Base-by-base conservation (phyloP, 2,888 invertebrate species). In the Drosophila leonis region DNA sequence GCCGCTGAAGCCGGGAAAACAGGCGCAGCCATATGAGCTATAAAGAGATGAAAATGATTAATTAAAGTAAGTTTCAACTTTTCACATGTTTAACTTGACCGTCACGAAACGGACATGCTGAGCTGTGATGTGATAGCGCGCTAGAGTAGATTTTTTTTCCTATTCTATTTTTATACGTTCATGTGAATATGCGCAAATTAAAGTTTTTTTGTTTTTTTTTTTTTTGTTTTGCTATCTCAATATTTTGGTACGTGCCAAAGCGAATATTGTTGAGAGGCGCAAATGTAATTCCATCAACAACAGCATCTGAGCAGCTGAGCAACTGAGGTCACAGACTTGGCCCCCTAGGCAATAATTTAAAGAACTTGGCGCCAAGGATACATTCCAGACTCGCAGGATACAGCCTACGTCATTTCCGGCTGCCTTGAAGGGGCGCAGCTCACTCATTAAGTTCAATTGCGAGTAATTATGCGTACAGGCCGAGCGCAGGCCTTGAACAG, bases 1-100 rank as follows among this genome's bases (percentile, higher is more conserved):
- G 8, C 97, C 98, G 60, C 95, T 95, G 93, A 97, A 98, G 46
- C 96, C 96, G 61, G 95, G 94, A 93, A 97, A 97, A 93, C 98
- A 98, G 65, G 95, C 94, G 92, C 97, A 98, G 91, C 94, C 95
- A 93, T 96, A 97, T 67, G 95, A 95, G 89, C 97, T 97, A 94
- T 46, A 94, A 94, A 72, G 44, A 68, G 48, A 78, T 48, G 57
- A 59, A 39, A 18, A 56, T 57, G 54, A 64, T 61, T 64, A 55
- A 75, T 79, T 70, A 70, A 61, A 39, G 56, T 37, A 31, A 51
- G 63, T 54, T 24, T 52, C 2, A 52, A 52, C 24, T 52, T 15
- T 24, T 10, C 15, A 24, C 5, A 52, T 52, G 8, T 24, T 6
- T 15, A 13, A 10, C 51, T 33, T 8, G 20, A 2, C 68, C 54